These are phyloP conservation scores for Scrobipalpa costella DNA, from an alignment of 2,888 invertebrate species.

Conservation along the genomic window DNA sequence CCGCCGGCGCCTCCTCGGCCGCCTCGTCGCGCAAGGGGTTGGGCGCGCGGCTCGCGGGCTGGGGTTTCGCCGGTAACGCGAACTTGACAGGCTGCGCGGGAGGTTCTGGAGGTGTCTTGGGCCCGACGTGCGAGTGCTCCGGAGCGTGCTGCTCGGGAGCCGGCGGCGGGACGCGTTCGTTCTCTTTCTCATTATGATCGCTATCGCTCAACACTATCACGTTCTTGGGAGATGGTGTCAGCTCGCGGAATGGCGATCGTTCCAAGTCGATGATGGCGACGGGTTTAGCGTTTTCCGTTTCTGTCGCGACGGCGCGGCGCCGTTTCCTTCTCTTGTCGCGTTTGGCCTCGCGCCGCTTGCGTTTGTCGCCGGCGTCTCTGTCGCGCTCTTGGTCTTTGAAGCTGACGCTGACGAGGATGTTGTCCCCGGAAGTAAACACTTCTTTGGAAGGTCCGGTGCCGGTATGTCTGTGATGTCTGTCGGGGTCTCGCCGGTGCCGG, in stretches of 20 bases:
- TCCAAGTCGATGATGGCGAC: conserved; percentile 93
- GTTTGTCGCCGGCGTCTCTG: conserved; percentile 53
- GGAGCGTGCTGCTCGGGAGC: conserved; percentile 59
- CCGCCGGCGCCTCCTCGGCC: conserved; percentile 81
- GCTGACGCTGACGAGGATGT: conserved; percentile 95
- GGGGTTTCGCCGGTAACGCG: conserved; percentile 60
- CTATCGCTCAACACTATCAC: conserved; percentile 92
- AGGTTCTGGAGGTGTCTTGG: conserved; percentile 65
- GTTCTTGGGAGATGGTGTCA: conserved; percentile 89
- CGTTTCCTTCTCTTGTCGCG: conserved; percentile 41
- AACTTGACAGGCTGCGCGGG: conserved; percentile 71
- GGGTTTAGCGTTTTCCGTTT: conserved; percentile 77
- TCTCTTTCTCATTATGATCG: conserved; percentile 82
- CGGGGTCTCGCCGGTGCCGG: conserved; percentile 49
- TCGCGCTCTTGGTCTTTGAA: conserved; percentile 86
- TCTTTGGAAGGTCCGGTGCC: conserved; percentile 88
- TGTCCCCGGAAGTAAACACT: conserved; percentile 95
- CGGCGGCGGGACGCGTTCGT: conserved; percentile 56
- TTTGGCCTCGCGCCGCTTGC: conserved; percentile 39
- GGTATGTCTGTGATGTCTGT: conserved; percentile 46
- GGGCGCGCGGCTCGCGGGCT: conserved; percentile 87
- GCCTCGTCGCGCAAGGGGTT: conserved; percentile 79
- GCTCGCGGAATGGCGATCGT: conserved; percentile 91
- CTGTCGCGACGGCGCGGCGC: conserved; percentile 40
- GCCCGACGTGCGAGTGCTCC: conserved; percentile 76